Evolutionary conservation across 1,140 invertebrate genomes (phyloP).

Genomic region (Apis laboriosa): DNA sequence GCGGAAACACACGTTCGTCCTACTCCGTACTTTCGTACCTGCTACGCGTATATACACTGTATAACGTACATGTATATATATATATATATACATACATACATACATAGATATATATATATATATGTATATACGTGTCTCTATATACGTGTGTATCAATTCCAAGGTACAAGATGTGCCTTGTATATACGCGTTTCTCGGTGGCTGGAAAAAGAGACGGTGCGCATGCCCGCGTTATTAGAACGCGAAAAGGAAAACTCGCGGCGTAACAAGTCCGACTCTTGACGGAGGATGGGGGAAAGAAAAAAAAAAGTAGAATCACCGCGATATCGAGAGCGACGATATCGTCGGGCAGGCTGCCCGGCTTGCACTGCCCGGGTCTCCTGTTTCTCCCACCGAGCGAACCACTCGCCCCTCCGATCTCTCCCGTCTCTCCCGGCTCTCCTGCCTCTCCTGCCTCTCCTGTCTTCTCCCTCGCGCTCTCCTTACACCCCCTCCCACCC

Average conservation of each 20-base stretch:
- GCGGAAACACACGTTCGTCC: conserved; percentile 7
- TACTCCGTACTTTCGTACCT: neutral
- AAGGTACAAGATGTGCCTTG: neutral
- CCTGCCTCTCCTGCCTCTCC: conserved; percentile 23
- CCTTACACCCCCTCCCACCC: conserved; percentile 52
- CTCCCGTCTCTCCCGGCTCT: conserved; percentile 45
- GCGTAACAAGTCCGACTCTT: neutral
- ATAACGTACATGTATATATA: neutral
- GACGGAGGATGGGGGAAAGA: conserved; percentile 14
- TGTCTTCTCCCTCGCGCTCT: conserved; percentile 43
- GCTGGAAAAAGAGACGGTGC: neutral
- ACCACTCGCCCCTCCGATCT: conserved; percentile 44
- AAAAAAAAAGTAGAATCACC: conserved; percentile 37
- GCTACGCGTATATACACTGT: neutral
- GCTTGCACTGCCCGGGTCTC: conserved; percentile 80
- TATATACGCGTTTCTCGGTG: neutral
- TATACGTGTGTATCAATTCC: neutral
- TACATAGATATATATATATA: too few species aligned
- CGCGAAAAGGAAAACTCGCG: conserved; percentile 10
- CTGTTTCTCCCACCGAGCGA: conserved; percentile 69
- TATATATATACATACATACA: neutral
- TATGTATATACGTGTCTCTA: neutral
- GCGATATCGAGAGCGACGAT: conserved; percentile 65
- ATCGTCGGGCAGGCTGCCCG: conserved; percentile 79
- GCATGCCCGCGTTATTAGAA: conserved; percentile 16